A percentile compares a stretch with the other conserved stretches of the same genome.
These are phyloP conservation scores for Alectura lathami DNA, from an alignment of 2,113 vertebrate species.

Conservation along the genomic window DNA sequence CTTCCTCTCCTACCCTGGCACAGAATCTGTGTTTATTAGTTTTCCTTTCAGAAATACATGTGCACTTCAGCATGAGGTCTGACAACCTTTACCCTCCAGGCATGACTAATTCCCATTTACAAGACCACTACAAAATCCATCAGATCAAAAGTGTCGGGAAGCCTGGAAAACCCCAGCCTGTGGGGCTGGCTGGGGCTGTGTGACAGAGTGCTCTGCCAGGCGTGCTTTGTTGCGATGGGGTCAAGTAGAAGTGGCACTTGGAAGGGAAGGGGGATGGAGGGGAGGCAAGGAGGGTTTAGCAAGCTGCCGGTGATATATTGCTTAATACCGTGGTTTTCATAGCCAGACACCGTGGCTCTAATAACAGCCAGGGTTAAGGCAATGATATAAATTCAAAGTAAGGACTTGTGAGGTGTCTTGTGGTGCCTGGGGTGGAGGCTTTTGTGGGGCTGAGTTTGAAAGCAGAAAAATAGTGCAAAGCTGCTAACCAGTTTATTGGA, in stretches of 20 bases:
- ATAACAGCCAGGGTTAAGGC: neutral
- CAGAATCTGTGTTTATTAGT: conserved; percentile 49
- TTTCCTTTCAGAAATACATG: conserved; percentile 66
- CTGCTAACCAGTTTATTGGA: neutral
- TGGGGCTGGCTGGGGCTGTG: neutral
- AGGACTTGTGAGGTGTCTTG: neutral
- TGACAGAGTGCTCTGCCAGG: neutral
- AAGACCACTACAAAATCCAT: conserved; percentile 60
- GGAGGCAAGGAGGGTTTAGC: neutral
- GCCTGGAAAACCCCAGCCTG: neutral
- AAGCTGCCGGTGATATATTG: neutral
- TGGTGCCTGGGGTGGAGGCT: neutral
- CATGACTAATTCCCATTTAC: conserved; percentile 65
- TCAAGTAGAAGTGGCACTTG: neutral
- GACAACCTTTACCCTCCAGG: conserved; percentile 64
- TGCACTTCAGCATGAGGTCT: conserved; percentile 67
- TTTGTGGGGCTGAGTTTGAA: neutral
- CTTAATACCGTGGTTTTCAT: neutral
- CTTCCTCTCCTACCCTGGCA: conserved; percentile 25
- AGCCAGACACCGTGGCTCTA: neutral
- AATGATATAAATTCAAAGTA: neutral
- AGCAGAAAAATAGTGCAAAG: neutral
- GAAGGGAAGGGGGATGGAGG: neutral
- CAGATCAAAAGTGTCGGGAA: conserved; percentile 48
- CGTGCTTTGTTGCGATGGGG: neutral